These are phyloP conservation scores for Scalopus aquaticus DNA, from an alignment of 2,113 vertebrate genomes.

Conservation along the genomic window DNA sequence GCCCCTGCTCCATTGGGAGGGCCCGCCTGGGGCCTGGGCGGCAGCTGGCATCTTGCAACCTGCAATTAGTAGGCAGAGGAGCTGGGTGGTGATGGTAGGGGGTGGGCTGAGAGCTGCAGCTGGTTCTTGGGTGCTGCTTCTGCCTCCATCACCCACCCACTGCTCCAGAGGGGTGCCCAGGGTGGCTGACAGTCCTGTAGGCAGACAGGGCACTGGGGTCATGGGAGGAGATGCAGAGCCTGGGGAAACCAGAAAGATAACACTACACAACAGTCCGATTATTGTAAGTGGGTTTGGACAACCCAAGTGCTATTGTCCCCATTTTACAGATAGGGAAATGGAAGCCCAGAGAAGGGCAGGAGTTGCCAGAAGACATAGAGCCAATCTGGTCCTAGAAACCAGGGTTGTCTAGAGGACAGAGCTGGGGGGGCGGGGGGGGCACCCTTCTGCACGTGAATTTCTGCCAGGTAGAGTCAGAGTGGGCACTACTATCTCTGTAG, in stretches of 20 bases:
- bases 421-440: background rate
- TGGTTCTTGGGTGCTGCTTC: slow-evolving; percentile 18
- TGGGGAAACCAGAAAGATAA: background rate
- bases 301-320: background rate
- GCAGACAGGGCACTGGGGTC: background rate
- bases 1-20: slow-evolving; percentile 20
- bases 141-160: background rate
- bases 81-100: background rate
- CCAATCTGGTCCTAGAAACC: background rate
- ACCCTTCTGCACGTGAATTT: background rate
- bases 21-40: slow-evolving; percentile 53
- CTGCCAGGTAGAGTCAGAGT: background rate
- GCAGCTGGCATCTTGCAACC: slow-evolving; percentile 74
- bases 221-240: background rate
- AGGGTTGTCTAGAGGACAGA: background rate
- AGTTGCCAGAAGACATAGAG: background rate
- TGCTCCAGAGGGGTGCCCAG: background rate
- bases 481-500: background rate
- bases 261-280: background rate
- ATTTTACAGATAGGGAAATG: background rate
- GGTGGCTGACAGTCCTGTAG: background rate
- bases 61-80: slow-evolving; percentile 73
- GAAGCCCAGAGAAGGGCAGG: background rate
- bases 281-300: background rate
- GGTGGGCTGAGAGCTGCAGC: background rate